phyloP scores from a whole-genome alignment of 1,140 invertebrate genomes.

The Leptoteleia sp. region DNA sequence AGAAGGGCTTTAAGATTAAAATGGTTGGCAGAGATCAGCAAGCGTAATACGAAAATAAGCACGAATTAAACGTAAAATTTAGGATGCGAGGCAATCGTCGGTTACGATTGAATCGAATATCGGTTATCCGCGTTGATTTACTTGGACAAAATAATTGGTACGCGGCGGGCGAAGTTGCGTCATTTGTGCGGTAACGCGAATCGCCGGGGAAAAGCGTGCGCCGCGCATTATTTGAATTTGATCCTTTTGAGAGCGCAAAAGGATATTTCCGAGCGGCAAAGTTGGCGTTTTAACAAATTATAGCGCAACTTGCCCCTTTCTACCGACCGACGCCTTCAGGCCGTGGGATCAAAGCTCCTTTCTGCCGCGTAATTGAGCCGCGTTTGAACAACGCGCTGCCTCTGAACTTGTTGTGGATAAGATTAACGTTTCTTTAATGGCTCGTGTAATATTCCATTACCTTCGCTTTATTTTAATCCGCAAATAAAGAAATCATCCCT shows the following conservation, averaged over 20 bases:
- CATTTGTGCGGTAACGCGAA: slow-evolving; percentile 36
- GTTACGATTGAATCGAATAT: slow-evolving; percentile 6
- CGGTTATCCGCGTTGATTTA: slow-evolving; percentile 32
- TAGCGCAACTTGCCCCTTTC: slow-evolving; percentile 54
- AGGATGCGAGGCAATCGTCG: too few species aligned
- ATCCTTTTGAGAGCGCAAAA: slow-evolving; percentile 52
- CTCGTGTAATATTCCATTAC: slow-evolving; percentile 81
- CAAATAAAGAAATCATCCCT: slow-evolving; percentile 50
- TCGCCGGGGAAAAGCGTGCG: slow-evolving; percentile 32
- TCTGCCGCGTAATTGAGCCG: slow-evolving; percentile 69
- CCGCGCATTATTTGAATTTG: slow-evolving; percentile 55
- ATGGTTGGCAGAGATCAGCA: too few species aligned
- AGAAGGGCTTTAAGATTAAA: too few species aligned
- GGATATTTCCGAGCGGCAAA: slow-evolving; percentile 67
- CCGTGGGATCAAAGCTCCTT: slow-evolving; percentile 73
- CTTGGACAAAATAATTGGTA: slow-evolving; percentile 41
- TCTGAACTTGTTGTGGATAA: slow-evolving; percentile 79
- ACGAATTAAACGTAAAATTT: too few species aligned
- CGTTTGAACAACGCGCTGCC: slow-evolving; percentile 71
- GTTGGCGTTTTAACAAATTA: slow-evolving; percentile 79
- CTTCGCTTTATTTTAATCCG: slow-evolving; percentile 33
- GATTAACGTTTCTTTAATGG: slow-evolving; percentile 82
- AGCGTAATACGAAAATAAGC: too few species aligned
- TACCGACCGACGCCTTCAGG: slow-evolving; percentile 54
- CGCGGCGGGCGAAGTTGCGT: slow-evolving; percentile 24